Percentiles rank a stretch among this genome's conserved stretches.
Evolutionary conservation across 2,113 vertebrate species (phyloP).

Genomic region (Megaleporinus macrocephalus): DNA sequence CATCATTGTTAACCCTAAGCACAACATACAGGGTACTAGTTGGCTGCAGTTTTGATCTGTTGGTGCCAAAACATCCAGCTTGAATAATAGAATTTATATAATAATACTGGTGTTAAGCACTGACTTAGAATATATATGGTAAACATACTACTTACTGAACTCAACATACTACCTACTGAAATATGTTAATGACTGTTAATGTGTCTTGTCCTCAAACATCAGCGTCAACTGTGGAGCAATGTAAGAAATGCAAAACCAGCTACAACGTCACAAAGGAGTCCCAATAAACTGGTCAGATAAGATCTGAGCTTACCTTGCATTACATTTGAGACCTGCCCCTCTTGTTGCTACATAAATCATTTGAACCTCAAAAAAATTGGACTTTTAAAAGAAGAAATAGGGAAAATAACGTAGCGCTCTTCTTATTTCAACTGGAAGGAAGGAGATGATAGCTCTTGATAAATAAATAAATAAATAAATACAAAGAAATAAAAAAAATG

Average conservation of each 20-base stretch:
- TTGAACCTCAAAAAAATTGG: constrained; percentile 28
- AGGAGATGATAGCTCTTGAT: constrained; percentile 17
- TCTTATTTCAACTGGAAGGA: neutral
- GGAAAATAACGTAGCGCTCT: constrained; percentile 5
- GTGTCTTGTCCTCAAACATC: neutral
- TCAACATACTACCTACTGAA: neutral
- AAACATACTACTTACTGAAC: neutral
- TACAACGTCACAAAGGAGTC: neutral
- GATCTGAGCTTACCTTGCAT: neutral
- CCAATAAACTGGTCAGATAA: neutral
- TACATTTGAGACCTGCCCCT: neutral
- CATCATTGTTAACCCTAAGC: neutral
- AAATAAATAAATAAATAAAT: neutral
- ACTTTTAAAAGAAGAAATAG: constrained; percentile 22
- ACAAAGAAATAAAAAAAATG: too few relatives aligned
- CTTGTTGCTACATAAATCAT: constrained; percentile 16
- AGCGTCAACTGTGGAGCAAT: neutral
- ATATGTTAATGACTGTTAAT: neutral
- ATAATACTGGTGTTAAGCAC: too few relatives aligned
- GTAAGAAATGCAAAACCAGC: too few relatives aligned
- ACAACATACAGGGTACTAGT: neutral
- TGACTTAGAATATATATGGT: too few relatives aligned
- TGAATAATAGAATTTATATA: too few relatives aligned
- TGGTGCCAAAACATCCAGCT: too few relatives aligned
- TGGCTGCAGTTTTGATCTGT: too few relatives aligned